Evolutionary conservation across 1,140 invertebrate species (phyloP).

Genomic region (Belonocnema kinseyi): DNA sequence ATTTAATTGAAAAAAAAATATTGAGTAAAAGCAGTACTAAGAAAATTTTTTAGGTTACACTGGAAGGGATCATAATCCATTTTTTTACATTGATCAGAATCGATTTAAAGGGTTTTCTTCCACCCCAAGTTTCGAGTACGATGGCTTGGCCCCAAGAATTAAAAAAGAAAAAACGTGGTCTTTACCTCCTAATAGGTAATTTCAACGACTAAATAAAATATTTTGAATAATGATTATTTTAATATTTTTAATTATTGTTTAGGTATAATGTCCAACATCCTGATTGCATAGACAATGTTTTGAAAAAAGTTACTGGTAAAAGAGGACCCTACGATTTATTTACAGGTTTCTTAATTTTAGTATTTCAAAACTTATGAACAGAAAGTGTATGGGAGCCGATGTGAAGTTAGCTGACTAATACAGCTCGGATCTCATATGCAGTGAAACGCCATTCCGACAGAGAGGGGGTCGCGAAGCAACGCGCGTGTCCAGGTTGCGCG

Average conservation of each 20-base stretch:
- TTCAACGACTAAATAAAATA: not conserved
- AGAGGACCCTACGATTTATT: slow-evolving; percentile 56
- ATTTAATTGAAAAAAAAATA: too few species aligned
- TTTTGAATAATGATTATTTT: too few species aligned
- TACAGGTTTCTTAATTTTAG: slow-evolving; percentile 40
- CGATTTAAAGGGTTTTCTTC: slow-evolving; percentile 34
- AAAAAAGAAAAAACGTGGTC: slow-evolving; percentile 27
- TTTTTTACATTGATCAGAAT: slow-evolving; percentile 47
- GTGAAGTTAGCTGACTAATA: too few species aligned
- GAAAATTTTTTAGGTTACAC: slow-evolving; percentile 46
- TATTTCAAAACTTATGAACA: not conserved
- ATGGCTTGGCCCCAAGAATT: slow-evolving; percentile 46
- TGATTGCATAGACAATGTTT: not conserved
- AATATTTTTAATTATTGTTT: not conserved
- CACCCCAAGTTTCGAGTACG: slow-evolving; percentile 49
- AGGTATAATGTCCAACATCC: slow-evolving; percentile 1
- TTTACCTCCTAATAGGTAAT: slow-evolving; percentile 45
- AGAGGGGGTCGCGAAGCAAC: too few species aligned
- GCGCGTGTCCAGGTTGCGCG: too few species aligned
- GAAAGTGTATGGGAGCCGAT: too few species aligned
- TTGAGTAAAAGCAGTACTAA: not conserved
- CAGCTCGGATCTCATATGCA: too few species aligned
- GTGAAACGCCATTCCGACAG: too few species aligned
- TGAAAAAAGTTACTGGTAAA: slow-evolving; percentile 46
- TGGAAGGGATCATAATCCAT: slow-evolving; percentile 43